Evolutionary conservation across 2,888 invertebrate genomes (phyloP).

Genomic region (Epinotia nisella): DNA sequence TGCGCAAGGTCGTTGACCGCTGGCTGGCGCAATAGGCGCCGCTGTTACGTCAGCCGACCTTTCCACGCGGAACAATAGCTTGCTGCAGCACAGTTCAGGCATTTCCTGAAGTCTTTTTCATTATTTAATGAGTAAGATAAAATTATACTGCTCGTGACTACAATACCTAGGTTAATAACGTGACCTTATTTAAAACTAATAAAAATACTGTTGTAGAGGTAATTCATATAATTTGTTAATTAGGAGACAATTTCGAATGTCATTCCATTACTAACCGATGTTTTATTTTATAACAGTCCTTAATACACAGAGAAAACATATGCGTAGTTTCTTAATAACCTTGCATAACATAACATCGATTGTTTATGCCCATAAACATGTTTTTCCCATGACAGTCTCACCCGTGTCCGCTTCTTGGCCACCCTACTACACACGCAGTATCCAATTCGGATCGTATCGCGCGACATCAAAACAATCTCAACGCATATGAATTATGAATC

Average conservation of each 20-base stretch:
- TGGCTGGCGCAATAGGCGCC: conserved; percentile 70
- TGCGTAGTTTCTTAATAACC: too few relatives aligned
- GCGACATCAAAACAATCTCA: conserved; percentile 15
- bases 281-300: neutral
- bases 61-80: conserved; percentile 78
- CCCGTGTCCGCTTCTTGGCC: neutral
- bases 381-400: neutral
- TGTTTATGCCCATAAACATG: neutral
- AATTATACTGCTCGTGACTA: conserved; percentile 2
- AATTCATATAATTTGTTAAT: neutral
- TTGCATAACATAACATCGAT: too few relatives aligned
- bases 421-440: conserved; percentile 37
- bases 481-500: conserved; percentile 48
- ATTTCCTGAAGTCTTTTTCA: conserved; percentile 39
- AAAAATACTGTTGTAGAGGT: neutral
- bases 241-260: neutral
- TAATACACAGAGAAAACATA: neutral
- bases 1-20: conserved; percentile 79
- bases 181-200: neutral
- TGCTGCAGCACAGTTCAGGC: conserved; percentile 29
- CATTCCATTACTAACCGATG: neutral
- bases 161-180: conserved; percentile 3
- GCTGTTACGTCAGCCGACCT: conserved; percentile 79
- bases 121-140: conserved; percentile 5
- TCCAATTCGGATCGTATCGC: conserved; percentile 17